phyloP scores from a whole-genome alignment of 2,797 vertebrate genomes.

The Ambastaia sidthimunki region DNA sequence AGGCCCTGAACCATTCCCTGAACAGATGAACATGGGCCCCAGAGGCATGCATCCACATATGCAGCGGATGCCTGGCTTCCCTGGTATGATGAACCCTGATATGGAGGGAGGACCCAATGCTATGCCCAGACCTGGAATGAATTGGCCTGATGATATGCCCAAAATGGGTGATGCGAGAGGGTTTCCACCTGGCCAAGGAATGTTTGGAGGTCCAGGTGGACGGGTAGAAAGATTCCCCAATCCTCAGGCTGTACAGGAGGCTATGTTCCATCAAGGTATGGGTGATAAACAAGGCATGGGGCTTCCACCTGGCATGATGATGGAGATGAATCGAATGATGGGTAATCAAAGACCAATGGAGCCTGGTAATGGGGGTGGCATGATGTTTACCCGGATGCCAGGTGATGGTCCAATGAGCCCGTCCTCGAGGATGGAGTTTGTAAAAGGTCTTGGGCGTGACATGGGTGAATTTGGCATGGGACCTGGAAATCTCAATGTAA shows the following conservation, averaged over 20 bases:
- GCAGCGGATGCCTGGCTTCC: conserved; percentile 93
- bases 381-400: conserved; percentile 95
- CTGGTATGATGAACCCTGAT: conserved; percentile 96
- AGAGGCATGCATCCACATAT: conserved; percentile 93
- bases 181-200: conserved; percentile 86
- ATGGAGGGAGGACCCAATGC: conserved; percentile 91
- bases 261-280: conserved; percentile 96
- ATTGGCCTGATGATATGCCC: conserved; percentile 96
- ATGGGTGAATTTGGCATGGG: conserved; percentile 93
- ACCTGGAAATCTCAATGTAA: conserved; percentile 83
- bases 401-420: conserved; percentile 96
- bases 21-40: conserved; percentile 91
- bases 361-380: conserved; percentile 86
- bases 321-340: conserved; percentile 96
- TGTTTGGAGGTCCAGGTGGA: conserved; percentile 90
- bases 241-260: conserved; percentile 92
- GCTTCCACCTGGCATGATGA: conserved; percentile 90
- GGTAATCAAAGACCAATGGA: conserved; percentile 93
- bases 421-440: conserved; percentile 90
- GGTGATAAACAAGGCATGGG: conserved; percentile 92
- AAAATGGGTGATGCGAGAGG: conserved; percentile 92
- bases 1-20: conserved; percentile 89
- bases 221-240: conserved; percentile 95
- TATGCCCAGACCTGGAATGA: conserved; percentile 87
- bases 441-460: conserved; percentile 89